Percentiles rank a stretch among this genome's conserved stretches.
Evolutionary conservation across 2,888 invertebrate species (phyloP).

Genomic region (Agrochola circellaris): DNA sequence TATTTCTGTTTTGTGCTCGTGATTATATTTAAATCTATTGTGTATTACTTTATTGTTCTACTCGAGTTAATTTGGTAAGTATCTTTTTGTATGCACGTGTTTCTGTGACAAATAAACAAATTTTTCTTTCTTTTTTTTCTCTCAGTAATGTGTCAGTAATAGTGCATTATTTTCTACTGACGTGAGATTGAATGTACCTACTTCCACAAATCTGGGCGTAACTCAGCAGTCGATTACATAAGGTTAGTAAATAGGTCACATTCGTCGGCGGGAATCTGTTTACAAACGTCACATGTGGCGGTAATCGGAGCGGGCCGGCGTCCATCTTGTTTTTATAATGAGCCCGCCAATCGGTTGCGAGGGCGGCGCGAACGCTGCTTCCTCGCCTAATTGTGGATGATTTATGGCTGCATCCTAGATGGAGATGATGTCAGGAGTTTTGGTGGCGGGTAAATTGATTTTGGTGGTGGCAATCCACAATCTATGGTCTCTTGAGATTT

Average conservation of each 20-base stretch:
- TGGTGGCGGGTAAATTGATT: background rate
- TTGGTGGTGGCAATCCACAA: background rate
- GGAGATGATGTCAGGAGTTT: background rate
- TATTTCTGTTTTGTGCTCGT: too few relatives aligned
- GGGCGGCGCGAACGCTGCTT: constrained; percentile 79
- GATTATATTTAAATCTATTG: too few relatives aligned
- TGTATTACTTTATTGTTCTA: too few relatives aligned
- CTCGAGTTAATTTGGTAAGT: too few relatives aligned
- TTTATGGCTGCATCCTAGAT: constrained; percentile 50
- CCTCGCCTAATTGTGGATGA: constrained; percentile 56
- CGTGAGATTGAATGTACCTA: background rate
- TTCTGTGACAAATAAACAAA: too few relatives aligned
- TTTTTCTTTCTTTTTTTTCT: too few relatives aligned
- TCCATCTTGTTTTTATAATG: constrained; percentile 83
- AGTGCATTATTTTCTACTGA: background rate
- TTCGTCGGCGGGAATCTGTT: constrained; percentile 67
- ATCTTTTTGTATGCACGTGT: too few relatives aligned
- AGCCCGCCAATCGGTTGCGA: constrained; percentile 79
- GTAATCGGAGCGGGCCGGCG: constrained; percentile 81
- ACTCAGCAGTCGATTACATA: constrained; percentile 49
- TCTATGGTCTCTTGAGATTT: too few relatives aligned
- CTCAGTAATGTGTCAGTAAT: background rate
- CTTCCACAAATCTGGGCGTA: constrained; percentile 51
- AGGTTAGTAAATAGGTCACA: constrained; percentile 76
- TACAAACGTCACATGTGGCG: constrained; percentile 66